Conservation (phyloP, 2,888 invertebrate species). For the Eurytoma adleriae region DNA sequence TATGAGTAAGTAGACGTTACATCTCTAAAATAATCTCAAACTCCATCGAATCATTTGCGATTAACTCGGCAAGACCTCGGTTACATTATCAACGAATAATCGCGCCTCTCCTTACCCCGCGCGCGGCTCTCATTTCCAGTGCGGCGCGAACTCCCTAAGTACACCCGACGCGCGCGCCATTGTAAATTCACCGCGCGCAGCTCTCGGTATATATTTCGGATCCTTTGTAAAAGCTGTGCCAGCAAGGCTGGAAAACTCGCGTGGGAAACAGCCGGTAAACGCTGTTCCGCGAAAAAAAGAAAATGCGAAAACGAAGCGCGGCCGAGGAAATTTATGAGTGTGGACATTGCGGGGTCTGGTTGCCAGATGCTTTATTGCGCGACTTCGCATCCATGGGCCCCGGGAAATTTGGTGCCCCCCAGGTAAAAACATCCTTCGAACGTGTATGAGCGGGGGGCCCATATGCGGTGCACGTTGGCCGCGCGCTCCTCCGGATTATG, state of each 20-base stretch:
- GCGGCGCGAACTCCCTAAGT: too few species aligned
- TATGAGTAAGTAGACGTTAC: too few species aligned
- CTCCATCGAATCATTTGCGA: too few species aligned
- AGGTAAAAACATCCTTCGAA: constrained; percentile 34
- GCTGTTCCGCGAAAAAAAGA: background rate
- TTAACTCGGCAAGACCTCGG: too few species aligned
- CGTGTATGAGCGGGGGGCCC: too few species aligned
- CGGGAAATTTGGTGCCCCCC: constrained; percentile 9
- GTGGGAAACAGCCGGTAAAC: background rate
- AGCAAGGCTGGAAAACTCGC: background rate
- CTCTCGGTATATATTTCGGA: background rate
- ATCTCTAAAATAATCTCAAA: too few species aligned
- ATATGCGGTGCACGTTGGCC: constrained; percentile 7
- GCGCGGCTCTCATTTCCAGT: too few species aligned
- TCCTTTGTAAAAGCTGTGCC: background rate
- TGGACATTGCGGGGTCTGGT: constrained; percentile 21
- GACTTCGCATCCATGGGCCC: background rate
- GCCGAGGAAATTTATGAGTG: constrained; percentile 22
- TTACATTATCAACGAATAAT: too few species aligned
- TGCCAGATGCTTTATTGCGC: constrained; percentile 42
- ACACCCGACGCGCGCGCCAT: too few species aligned
- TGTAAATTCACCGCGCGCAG: too few species aligned
- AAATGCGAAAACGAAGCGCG: background rate
- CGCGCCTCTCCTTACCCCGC: too few species aligned
- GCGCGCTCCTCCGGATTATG: too few species aligned